Evolutionary conservation across 2,113 vertebrate genomes (phyloP).

Genomic region (Columba janthina): DNA sequence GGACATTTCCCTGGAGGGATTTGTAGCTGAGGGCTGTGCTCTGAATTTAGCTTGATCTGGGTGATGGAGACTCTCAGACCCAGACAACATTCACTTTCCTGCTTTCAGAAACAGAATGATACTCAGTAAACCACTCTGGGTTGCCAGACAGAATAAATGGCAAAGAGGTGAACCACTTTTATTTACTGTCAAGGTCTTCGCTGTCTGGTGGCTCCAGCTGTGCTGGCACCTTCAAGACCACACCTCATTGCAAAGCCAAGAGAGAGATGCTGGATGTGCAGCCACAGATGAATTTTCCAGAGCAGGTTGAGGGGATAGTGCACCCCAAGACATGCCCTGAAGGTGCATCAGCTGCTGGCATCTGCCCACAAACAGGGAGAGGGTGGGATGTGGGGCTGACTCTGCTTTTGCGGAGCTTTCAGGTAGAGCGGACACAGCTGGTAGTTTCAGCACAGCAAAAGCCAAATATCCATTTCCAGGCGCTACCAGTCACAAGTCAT

Average conservation of each 20-base stretch:
- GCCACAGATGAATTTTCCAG: background rate
- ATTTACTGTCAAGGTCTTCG: background rate
- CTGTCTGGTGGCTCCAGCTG: background rate
- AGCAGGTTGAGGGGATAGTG: background rate
- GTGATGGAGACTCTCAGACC: background rate
- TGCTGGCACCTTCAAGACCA: background rate
- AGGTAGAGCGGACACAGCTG: background rate
- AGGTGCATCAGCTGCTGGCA: background rate
- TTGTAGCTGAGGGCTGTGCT: background rate
- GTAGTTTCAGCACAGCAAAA: background rate
- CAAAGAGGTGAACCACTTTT: background rate
- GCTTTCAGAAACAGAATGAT: background rate
- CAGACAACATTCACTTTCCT: background rate
- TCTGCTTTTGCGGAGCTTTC: background rate
- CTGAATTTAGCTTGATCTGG: background rate
- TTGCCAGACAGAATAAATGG: background rate
- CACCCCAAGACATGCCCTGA: no score
- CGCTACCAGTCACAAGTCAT: background rate
- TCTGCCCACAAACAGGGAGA: rapidly evolving
- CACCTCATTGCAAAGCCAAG: background rate
- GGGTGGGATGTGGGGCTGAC: background rate
- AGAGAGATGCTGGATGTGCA: background rate
- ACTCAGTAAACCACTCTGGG: background rate
- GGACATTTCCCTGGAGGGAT: background rate
- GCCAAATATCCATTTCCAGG: background rate